Conservation (phyloP, 2,888 invertebrate species). For the Nomada fabriciana region DNA sequence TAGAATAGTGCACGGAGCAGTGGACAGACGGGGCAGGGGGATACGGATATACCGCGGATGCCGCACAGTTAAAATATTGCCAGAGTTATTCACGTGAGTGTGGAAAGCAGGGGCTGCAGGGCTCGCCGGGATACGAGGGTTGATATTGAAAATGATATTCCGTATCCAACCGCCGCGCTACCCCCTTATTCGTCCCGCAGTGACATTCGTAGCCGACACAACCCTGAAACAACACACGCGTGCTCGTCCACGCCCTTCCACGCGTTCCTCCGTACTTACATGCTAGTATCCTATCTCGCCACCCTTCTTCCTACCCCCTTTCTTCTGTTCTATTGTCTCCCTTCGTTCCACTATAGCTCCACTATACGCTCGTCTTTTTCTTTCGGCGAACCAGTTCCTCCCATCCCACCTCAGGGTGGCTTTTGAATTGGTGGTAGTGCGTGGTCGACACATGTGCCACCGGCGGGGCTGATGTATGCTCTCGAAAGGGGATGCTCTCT, state of each 20-base stretch:
- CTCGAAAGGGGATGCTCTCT: slow-evolving; percentile 71
- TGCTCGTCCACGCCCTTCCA: slow-evolving; percentile 59
- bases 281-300: slow-evolving; percentile 58
- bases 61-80: slow-evolving; percentile 77
- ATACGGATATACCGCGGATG: slow-evolving; percentile 64
- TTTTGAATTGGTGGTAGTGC: slow-evolving; percentile 8
- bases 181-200: slow-evolving; percentile 73
- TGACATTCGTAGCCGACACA: slow-evolving; percentile 63
- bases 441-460: slow-evolving; percentile 72
- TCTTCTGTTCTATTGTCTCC: slow-evolving; percentile 27
- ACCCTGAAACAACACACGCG: slow-evolving; percentile 60
- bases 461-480: slow-evolving; percentile 77
- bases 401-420: background rate
- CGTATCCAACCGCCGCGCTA: slow-evolving; percentile 73
- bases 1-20: background rate
- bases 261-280: slow-evolving; percentile 63
- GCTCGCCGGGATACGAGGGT: slow-evolving; percentile 64
- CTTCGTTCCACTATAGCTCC: background rate
- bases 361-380: background rate
- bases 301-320: slow-evolving; percentile 46
- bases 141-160: slow-evolving; percentile 82
- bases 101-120: slow-evolving; percentile 66
- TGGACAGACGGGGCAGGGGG: slow-evolving; percentile 37
- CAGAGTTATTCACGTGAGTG: slow-evolving; percentile 78
- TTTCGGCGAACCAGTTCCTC: background rate